Conservation (phyloP, 2,113 vertebrate species). For the Corvus moneduloides region DNA sequence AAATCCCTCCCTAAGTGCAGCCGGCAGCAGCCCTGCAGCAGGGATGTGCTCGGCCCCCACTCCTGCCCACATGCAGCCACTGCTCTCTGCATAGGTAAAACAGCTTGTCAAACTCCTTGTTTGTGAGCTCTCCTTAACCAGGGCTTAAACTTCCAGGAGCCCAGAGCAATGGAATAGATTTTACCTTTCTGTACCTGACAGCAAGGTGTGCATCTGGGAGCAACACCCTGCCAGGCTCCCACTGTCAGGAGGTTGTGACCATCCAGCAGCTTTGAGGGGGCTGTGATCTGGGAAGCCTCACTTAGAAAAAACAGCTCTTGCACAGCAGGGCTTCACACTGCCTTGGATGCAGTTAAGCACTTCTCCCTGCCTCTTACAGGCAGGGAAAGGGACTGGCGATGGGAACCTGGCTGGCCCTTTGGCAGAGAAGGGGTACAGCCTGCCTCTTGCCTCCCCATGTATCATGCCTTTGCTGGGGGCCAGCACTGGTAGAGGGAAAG, state of each 20-base stretch:
- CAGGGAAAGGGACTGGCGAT: background rate
- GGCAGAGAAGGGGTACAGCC: background rate
- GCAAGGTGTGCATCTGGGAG: background rate
- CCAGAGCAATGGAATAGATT: background rate
- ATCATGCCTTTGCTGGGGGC: background rate
- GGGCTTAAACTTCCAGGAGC: background rate
- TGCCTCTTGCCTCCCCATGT: background rate
- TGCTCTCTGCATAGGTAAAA: background rate
- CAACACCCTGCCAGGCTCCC: accelerated
- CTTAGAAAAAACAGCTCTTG: background rate
- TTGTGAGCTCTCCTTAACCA: background rate
- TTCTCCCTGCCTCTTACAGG: background rate
- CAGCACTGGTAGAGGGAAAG: background rate
- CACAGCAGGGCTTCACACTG: background rate
- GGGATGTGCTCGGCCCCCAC: accelerated
- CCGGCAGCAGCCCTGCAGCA: background rate
- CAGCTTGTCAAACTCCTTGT: background rate
- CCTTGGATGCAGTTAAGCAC: background rate
- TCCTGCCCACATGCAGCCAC: accelerated
- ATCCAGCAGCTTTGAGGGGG: background rate
- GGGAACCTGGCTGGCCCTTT: background rate
- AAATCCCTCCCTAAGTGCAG: slow-evolving; percentile 14
- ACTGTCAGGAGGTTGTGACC: accelerated
- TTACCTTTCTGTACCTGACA: background rate
- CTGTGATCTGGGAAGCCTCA: background rate